Evolutionary conservation across 1,140 invertebrate genomes (phyloP), one percentile per base, ranked within the genome.

Genomic region (Pseudomyrmex dendroicus): DNA sequence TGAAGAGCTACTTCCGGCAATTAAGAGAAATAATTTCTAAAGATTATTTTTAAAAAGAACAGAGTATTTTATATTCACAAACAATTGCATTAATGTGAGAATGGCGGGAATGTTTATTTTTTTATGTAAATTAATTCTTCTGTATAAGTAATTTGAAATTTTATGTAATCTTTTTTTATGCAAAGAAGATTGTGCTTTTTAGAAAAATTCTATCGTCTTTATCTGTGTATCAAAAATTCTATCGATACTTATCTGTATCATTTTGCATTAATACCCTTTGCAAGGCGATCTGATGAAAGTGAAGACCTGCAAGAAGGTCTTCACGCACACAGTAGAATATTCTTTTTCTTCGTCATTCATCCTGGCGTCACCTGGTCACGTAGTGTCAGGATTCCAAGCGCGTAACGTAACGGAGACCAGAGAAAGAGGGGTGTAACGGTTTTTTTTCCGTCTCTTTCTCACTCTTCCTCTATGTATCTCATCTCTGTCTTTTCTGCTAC

Each of bases 301-400:
- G 73, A 59, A 61, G 54, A 70, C 20, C 20, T 20, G 22, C 13
- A 57, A 62, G 68, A 85, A 54, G 63, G 56, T 74, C 61, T 70
- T 61, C 56, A 25, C 82, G 54, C 80, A 25, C 82, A 50, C 80
- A 78, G 62, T 72, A 88, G 82, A 73, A 89, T 82, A 59, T 61
- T 78, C 74, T 54, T 84, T 85, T 86, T 83, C 87, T 89, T 86
- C 86, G 88, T 84, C 88, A 89, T 89, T 89, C 88, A 89, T 89
- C 87, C 82, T 83, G 86, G 67, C 76, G 61, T 89, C 84, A 91
- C 90, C 84, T 82, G 83, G 90, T 90, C 89, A 88, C 87, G 86
- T 85, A 84, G 88, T 90, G 89, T 84, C 86, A 91, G 89, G 90
- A 93, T 93, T 89, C 90, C 91, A 90, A 82, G 74, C 86, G 86